Conservation (phyloP, 2,888 invertebrate species). For the Spilosoma lubricipeda region DNA sequence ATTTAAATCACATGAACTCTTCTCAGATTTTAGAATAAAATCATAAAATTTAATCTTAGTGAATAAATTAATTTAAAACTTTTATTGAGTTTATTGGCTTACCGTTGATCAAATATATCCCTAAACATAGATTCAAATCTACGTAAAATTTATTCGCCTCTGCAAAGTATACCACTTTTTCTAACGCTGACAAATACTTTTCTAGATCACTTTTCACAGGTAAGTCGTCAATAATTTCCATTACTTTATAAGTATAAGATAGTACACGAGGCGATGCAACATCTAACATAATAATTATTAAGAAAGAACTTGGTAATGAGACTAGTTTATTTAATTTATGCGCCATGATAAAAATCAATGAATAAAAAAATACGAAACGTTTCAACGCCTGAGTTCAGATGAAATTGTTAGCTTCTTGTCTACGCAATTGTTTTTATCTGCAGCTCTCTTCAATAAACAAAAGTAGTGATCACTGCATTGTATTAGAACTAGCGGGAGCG, state of each 20-base stretch:
- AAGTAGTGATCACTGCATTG: constrained; percentile 3
- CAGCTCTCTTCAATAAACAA: constrained; percentile 3
- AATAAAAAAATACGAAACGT: not conserved
- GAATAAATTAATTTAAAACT: not conserved
- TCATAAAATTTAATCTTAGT: not conserved
- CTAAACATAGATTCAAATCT: constrained; percentile 64
- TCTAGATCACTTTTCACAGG: constrained; percentile 50
- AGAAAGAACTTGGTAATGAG: not conserved
- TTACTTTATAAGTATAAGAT: constrained; percentile 16
- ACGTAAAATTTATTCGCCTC: constrained; percentile 50
- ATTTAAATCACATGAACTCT: not conserved
- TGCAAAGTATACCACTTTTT: constrained; percentile 55
- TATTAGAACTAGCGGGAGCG: not conserved
- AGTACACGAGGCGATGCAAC: constrained; percentile 4
- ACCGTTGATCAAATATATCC: constrained; percentile 70
- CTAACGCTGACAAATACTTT: constrained; percentile 55
- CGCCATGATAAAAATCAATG: constrained; percentile 4
- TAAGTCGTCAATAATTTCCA: constrained; percentile 20
- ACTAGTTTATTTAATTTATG: not conserved
- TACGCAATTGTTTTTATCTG: constrained; percentile 6
- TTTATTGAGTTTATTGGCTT: constrained; percentile 31
- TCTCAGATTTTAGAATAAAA: not conserved
- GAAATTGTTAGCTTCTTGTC: constrained; percentile 5
- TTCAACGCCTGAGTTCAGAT: constrained; percentile 13
- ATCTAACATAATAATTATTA: constrained; percentile 10